Evolutionary conservation across 2,113 vertebrate genomes (phyloP).

Genomic region (Barnardius zonarius): DNA sequence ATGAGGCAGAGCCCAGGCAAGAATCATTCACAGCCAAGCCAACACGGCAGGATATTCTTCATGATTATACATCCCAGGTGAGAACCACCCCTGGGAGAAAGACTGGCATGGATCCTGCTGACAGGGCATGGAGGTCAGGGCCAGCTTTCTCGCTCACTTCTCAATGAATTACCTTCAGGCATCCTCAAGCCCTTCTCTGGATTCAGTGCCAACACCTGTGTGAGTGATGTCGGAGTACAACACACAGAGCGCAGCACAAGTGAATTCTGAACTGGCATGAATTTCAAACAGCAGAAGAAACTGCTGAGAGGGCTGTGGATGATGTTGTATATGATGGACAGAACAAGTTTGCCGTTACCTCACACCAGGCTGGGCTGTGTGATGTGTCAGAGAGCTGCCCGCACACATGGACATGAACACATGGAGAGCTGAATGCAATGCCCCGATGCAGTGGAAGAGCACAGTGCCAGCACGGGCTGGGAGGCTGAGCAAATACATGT

Average conservation of each 20-base stretch:
- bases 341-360: neutral
- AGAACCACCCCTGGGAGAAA: neutral
- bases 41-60: neutral
- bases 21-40: fast-evolving
- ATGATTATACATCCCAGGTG: neutral
- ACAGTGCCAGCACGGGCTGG: neutral
- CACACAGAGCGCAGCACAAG: neutral
- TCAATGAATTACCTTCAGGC: neutral
- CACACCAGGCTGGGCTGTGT: neutral
- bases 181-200: neutral
- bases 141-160: neutral
- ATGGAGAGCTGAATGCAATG: neutral
- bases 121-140: neutral
- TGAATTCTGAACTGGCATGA: neutral
- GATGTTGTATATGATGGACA: neutral
- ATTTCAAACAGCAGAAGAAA: neutral
- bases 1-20: neutral
- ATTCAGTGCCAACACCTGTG: neutral
- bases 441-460: neutral
- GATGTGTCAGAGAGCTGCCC: neutral
- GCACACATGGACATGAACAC: fast-evolving
- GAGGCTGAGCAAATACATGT: neutral
- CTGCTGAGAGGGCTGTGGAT: neutral
- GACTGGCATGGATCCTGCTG: neutral
- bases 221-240: neutral